These are phyloP conservation scores for Thecophora atra DNA, from an alignment of 2,888 invertebrate genomes.

Conservation along the genomic window DNA sequence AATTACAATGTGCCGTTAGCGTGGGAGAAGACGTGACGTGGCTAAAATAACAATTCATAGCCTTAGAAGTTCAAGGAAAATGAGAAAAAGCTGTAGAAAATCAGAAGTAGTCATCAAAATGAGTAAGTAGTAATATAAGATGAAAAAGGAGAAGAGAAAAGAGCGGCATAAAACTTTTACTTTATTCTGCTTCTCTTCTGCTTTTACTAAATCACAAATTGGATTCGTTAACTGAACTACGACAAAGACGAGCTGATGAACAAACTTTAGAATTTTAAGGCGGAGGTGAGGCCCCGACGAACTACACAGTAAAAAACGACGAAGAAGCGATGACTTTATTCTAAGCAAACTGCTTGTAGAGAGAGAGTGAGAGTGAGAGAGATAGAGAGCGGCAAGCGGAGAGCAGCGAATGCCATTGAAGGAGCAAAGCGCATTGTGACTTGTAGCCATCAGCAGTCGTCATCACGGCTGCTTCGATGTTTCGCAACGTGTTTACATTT, in stretches of 20 bases:
- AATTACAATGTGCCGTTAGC: too few relatives aligned
- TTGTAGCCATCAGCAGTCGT: too few relatives aligned
- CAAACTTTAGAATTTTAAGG: not conserved
- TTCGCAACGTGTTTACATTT: too few relatives aligned
- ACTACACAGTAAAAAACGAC: not conserved
- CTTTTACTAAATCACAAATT: constrained; percentile 24
- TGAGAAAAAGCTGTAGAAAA: not conserved
- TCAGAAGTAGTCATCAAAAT: not conserved
- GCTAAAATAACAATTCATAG: too few relatives aligned
- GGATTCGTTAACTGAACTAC: constrained; percentile 15
- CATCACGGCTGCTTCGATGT: too few relatives aligned
- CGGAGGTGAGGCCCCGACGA: not conserved
- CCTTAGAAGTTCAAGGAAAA: too few relatives aligned
- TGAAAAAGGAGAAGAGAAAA: not conserved
- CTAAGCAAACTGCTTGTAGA: too few relatives aligned
- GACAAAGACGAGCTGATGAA: constrained; percentile 10
- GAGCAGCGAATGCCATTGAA: too few relatives aligned
- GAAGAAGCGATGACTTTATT: not conserved
- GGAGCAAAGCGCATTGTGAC: too few relatives aligned
- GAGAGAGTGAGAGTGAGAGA: too few relatives aligned
- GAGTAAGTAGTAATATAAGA: not conserved
- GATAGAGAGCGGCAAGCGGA: too few relatives aligned
- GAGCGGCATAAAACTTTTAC: not conserved
- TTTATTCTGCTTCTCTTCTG: not conserved
- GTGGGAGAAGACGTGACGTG: too few relatives aligned